Base-by-base conservation (phyloP, 2,113 vertebrate species). In the Nicator chloris region DNA sequence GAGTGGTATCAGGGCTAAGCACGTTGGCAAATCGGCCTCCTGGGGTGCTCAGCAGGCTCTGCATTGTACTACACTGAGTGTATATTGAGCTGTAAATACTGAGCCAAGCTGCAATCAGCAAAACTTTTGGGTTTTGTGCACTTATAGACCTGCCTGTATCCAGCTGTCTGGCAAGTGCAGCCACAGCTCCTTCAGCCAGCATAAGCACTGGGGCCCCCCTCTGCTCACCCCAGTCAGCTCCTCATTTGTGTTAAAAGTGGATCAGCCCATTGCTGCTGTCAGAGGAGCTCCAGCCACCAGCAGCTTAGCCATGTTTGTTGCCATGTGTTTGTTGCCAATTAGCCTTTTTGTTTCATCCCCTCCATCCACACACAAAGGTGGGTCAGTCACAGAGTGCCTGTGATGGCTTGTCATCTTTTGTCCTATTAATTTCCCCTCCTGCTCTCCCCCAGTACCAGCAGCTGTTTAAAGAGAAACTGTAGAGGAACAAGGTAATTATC, bases 171-270 rank as follows among this genome's bases (percentile, higher is more conserved):
- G 35, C 0, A 3, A 23, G 18, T 49, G 54, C 63, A 77, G 59
- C 68, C 27, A 0, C 6, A n/a, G 82, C 39, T 83, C 61, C 86
- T 64, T 54, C 71, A 71, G 70, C 28, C 82, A 85, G 35, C 49
- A 30, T 21, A 63, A 69, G 57, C 76, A 31, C 1, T 22, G 37
- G 81, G 24, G 60, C 7, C 3, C 16, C 8, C 27, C 28, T 44
- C 37, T 56, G 50, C 50, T 76, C 15, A 7, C 59, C 53, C 59
- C n/a, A 49, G 11, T 4, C 53, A 82, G 53, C 37, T 57, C 28
- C 16, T 24, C 0, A 0, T 64, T 28, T 7, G 40, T 50, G 30
- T 39, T 44, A 20, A 1, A 14, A 56, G 44, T 0, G 0, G 30
- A 35, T 51, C 57, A 50, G 24, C 44, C 24, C 35, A 1, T 13